These are phyloP conservation scores for Steinernema carpocapsae DNA, from an alignment of 2,888 invertebrate genomes.

Conservation along the genomic window DNA sequence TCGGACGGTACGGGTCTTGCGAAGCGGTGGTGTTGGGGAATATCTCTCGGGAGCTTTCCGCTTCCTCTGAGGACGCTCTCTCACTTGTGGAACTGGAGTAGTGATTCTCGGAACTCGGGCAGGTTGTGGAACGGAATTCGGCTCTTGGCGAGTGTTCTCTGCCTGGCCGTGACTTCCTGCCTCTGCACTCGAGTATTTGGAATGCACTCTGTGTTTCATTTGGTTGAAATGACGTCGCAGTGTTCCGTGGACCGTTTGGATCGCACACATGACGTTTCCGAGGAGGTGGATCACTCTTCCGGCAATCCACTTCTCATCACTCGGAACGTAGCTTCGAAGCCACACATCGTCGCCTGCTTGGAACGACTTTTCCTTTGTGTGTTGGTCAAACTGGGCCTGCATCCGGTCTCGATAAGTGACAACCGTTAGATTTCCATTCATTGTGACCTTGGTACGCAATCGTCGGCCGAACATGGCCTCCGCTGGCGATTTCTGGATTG, in stretches of 20 bases:
- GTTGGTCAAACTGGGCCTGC: not conserved
- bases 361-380: not conserved
- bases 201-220: slow-evolving; percentile 2
- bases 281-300: not conserved
- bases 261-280: not conserved
- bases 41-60: too few relatives aligned
- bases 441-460: not conserved
- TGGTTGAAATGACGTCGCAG: not conserved
- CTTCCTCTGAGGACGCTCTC: too few relatives aligned
- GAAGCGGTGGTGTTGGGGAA: too few relatives aligned
- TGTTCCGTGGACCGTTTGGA: not conserved
- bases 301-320: not conserved
- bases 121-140: too few relatives aligned
- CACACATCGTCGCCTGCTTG: not conserved
- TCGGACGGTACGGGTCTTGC: too few relatives aligned
- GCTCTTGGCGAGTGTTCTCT: too few relatives aligned
- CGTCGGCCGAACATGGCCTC: not conserved
- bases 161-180: too few relatives aligned
- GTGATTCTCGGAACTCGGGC: too few relatives aligned
- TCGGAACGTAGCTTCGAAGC: not conserved
- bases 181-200: too few relatives aligned
- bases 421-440: not conserved
- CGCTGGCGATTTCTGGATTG: not conserved
- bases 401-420: not conserved
- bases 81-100: too few relatives aligned